Conservation (phyloP, 2,797 vertebrate species). For the Danio aesculapii region DNA sequence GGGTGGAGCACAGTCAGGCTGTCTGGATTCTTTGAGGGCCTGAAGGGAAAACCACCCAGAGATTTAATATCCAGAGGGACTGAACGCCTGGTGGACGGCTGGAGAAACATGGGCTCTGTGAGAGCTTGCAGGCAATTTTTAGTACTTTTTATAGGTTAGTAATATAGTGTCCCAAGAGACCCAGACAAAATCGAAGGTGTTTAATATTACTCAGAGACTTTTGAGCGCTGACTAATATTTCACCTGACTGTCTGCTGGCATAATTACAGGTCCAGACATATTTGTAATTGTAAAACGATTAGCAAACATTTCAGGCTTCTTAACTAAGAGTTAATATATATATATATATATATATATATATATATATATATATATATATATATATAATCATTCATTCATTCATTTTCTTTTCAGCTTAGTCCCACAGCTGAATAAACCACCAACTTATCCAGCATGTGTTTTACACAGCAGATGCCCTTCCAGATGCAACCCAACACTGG, state of each 20-base stretch:
- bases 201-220: constrained; percentile 73
- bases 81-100: constrained; percentile 65
- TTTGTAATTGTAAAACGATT: constrained; percentile 67
- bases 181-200: constrained; percentile 76
- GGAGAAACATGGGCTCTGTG: constrained; percentile 65
- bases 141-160: constrained; percentile 78
- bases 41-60: constrained; percentile 69
- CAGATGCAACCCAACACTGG: no score
- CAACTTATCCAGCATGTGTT: no score
- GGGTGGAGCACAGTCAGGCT: constrained; percentile 62
- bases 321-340: constrained; percentile 18
- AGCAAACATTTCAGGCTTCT: constrained; percentile 61
- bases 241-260: constrained; percentile 77
- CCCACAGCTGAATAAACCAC: no score
- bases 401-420: no score
- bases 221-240: constrained; percentile 73
- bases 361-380: no score
- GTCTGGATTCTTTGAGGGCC: constrained; percentile 66
- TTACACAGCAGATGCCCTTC: no score
- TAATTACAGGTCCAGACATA: constrained; percentile 70
- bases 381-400: no score
- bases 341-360: no score
- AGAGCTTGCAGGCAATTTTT: constrained; percentile 70
- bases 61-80: constrained; percentile 75
- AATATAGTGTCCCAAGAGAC: constrained; percentile 69